These are phyloP conservation scores for Hypena proboscidalis DNA, from an alignment of 2,888 invertebrate species.

Conservation along the genomic window DNA sequence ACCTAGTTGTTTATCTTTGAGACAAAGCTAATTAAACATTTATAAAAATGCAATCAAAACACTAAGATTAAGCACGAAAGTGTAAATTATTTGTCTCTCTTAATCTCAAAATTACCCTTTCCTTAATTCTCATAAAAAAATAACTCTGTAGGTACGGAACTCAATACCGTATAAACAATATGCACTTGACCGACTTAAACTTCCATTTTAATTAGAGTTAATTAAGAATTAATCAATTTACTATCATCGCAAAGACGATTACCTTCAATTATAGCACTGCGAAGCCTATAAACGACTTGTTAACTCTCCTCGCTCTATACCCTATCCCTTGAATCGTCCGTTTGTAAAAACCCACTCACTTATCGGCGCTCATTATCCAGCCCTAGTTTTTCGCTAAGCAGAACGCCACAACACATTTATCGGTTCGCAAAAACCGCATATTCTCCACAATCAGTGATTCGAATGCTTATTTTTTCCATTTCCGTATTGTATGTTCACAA, in stretches of 20 bases:
- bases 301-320: constrained; percentile 21
- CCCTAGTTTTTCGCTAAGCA: constrained; percentile 37
- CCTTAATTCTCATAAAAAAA: no score
- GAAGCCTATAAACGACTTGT: constrained; percentile 21
- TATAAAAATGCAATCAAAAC: no score
- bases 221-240: no score
- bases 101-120: no score
- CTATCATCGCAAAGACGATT: background rate
- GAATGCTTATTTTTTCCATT: constrained; percentile 63
- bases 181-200: no score
- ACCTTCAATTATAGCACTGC: constrained; percentile 17
- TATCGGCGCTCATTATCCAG: constrained; percentile 45
- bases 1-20: no score
- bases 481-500: constrained; percentile 52
- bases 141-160: no score
- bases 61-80: no score
- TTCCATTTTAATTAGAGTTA: constrained; percentile 2
- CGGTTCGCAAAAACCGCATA: constrained; percentile 60
- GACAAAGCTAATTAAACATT: no score
- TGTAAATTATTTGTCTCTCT: no score
- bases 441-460: constrained; percentile 61
- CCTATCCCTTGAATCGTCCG: constrained; percentile 12
- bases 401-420: constrained; percentile 63
- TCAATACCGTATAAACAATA: no score
- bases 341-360: constrained; percentile 33